phyloP scores from a whole-genome alignment of 2,113 vertebrate genomes.

The Trichomycterus rosablanca region DNA sequence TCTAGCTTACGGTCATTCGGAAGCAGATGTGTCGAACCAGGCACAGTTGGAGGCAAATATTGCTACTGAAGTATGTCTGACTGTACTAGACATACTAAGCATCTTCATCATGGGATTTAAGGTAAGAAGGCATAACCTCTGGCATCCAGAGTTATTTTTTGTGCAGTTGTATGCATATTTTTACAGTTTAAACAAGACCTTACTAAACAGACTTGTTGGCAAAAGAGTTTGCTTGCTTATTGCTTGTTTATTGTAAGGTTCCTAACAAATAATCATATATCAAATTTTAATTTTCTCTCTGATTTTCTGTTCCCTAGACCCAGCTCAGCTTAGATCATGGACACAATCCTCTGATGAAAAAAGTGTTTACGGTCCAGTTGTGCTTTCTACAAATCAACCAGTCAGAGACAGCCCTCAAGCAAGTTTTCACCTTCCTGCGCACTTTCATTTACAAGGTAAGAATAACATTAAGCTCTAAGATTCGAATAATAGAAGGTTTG shows the following conservation, averaged over 20 bases:
- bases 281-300: neutral
- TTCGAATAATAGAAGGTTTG: too few species aligned
- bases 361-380: conserved; percentile 93
- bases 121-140: conserved; percentile 66
- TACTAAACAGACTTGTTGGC: too few species aligned
- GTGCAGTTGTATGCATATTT: neutral
- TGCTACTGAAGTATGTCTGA: conserved; percentile 94
- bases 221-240: too few species aligned
- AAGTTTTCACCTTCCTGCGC: conserved; percentile 89
- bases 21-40: conserved; percentile 92
- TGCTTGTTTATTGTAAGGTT: too few species aligned
- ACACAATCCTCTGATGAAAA: conserved; percentile 97
- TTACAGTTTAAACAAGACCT: neutral
- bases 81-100: conserved; percentile 89
- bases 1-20: conserved; percentile 90
- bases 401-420: conserved; percentile 89
- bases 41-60: conserved; percentile 92
- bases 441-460: conserved; percentile 93
- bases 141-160: neutral
- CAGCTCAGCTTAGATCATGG: conserved; percentile 89
- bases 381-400: conserved; percentile 96
- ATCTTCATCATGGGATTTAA: conserved; percentile 96
- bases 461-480: too few species aligned
- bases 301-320: conserved; percentile 67
- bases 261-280: too few species aligned